phyloP scores from a whole-genome alignment of 2,113 vertebrate genomes.

The Sinocyclocheilus rhinocerous region DNA sequence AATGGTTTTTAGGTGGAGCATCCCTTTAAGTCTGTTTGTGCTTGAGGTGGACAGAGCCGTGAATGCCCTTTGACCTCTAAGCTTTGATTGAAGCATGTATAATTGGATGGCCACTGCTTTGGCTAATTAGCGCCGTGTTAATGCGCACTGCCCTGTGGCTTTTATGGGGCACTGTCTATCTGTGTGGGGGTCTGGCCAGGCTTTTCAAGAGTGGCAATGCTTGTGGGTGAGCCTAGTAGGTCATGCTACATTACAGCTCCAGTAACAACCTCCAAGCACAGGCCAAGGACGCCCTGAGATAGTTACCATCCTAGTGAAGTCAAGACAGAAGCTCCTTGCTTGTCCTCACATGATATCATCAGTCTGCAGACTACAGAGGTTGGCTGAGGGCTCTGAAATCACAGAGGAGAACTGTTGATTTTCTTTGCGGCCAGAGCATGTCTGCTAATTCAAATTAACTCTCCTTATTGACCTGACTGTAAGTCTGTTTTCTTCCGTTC shows the following conservation, averaged over 20 bases:
- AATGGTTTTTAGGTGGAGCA: neutral
- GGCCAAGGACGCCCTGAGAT: conserved; percentile 56
- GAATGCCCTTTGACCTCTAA: conserved; percentile 68
- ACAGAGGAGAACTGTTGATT: conserved; percentile 18
- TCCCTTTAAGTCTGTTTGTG: neutral
- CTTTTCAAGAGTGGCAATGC: conserved; percentile 62
- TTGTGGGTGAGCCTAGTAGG: conserved; percentile 62
- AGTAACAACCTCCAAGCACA: conserved; percentile 39
- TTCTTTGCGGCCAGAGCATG: conserved; percentile 63
- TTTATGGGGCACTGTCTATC: conserved; percentile 47
- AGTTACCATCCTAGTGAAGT: conserved; percentile 63
- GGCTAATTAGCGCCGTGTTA: conserved; percentile 77
- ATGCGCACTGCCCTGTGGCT: conserved; percentile 64
- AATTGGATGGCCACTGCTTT: conserved; percentile 76
- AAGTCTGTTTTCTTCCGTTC: conserved; percentile 49
- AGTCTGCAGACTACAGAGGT: conserved; percentile 50
- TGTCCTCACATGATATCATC: conserved; percentile 43
- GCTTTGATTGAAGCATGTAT: conserved; percentile 74
- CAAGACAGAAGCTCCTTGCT: conserved; percentile 36
- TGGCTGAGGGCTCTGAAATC: neutral
- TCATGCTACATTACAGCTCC: conserved; percentile 46
- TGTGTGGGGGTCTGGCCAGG: conserved; percentile 62
- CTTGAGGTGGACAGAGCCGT: conserved; percentile 52
- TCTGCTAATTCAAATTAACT: conserved; percentile 78
- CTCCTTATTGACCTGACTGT: conserved; percentile 63